Conservation (phyloP, 1,140 invertebrate genomes). For the Saccostrea echinata region DNA sequence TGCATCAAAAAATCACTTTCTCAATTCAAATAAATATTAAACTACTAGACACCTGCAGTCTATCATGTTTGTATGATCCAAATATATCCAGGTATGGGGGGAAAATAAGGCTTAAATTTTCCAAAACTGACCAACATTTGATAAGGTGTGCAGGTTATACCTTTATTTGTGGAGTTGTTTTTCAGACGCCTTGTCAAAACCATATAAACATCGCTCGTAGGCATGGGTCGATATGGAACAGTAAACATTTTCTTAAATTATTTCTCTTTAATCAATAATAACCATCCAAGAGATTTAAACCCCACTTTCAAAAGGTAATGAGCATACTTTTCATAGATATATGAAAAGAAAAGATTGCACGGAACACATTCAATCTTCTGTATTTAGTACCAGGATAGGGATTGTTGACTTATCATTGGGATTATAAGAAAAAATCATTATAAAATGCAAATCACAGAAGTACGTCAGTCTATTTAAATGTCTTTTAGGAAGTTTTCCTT, state of each 20-base stretch:
- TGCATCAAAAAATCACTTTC: not conserved
- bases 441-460: no score
- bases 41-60: not conserved
- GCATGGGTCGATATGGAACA: conserved; percentile 40
- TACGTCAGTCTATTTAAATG: no score
- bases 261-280: conserved; percentile 34
- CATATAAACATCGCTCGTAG: conserved; percentile 36
- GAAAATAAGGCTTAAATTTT: not conserved
- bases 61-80: no score
- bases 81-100: no score
- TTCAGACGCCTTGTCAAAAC: conserved; percentile 23
- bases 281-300: conserved; percentile 10
- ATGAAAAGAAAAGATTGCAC: no score
- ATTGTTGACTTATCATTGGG: no score
- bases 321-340: not conserved
- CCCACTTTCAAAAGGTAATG: not conserved
- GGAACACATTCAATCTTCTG: no score
- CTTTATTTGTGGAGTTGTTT: conserved; percentile 12
- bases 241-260: conserved; percentile 42
- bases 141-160: conserved; percentile 11
- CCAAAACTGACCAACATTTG: not conserved
- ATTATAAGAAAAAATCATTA: no score
- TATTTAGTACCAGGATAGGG: no score
- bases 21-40: not conserved
- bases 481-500: no score